Base-by-base conservation (phyloP, 1,140 invertebrate species). In the Hyles vespertilio region DNA sequence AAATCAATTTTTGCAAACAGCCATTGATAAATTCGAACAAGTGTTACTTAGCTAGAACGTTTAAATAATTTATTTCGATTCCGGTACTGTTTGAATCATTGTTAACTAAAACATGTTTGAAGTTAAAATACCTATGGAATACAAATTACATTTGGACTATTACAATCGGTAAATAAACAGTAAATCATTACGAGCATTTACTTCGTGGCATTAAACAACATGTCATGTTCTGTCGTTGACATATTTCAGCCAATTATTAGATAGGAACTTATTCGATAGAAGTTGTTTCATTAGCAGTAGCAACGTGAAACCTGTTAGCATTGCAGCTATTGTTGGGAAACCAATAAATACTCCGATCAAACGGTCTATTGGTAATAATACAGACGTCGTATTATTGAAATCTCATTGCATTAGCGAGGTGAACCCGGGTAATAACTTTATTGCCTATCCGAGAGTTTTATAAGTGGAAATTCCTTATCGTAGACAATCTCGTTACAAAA, bases 21-120 rank as follows among this genome's bases (percentile, higher is more conserved):
- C 8, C 36, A 40, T 5, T 40, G 36, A 40, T 40, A 40, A 40
- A 40, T 40, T 5, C 36, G 36, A 40, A 40, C 2, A 40, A 40
- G 36, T 40, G 22, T 22, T 5, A 40, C 36, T 40, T 40, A 79
- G 81, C 22, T 79, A 77, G 76, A 74, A 79, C 77, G 73, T 73
- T 77, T 79, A 72, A 56, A 62, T 63, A 67, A 69, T 65, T 47
- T 56, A 58, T 57, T 67, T 58, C 44, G 8, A 40, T 8, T 5
- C 36, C 8, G 8, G 36, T 5, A 40, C 36, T 40, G 36, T 5
- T 40, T 40, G 36, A 40, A 40, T 40, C 1, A 40, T 40, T 40
- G 8, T 8, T 5, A 40, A 40, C 36, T 5, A 40, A 40, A 40
- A 40, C 36, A 40, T 40, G 8, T 40, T 8, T 5, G 36, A 40